Base-by-base conservation (phyloP, 92 coral and sea anemone genomes). In the Plumapathes pennacea region DNA sequence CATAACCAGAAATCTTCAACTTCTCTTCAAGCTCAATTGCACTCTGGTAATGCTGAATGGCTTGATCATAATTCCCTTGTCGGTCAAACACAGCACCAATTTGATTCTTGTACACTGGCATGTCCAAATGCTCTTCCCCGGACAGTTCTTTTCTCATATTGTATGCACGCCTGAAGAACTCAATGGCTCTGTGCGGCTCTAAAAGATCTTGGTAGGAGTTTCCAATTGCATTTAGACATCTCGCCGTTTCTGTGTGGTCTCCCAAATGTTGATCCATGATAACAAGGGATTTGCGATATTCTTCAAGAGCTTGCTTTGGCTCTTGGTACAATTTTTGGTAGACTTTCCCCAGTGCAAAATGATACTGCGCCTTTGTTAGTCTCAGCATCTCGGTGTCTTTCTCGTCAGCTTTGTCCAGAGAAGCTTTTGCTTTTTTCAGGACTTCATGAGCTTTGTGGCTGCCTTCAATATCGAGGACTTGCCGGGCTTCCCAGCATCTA, bases 151-250 rank as follows among this genome's bases (percentile, higher is more conserved):
- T 26, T 13, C 75, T 57, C 86, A 72, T 80, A 3, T 72, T 75
- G 12, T 53, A 51, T 0, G 81, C 81, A 27, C 67, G 34, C 1
- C 50, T 46, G 38, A 65, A 81, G 33, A 18, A 65, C 40, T 58
- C 31, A n/a, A 61, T 32, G 15, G 88, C 77, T 6, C 36, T 42
- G 22, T 67, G 41, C 0, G 41, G 62, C 10, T 74, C 18, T 2
- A 50, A 21, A 2, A 67, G 43, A 4, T 47, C 25, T 58, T 21
- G 57, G 38, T 45, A 64, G 30, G 74, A 79, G 17, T 79, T 79
- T 2, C 86, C 86, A 19, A 79, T 63, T 5, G 62, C 86, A 49
- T 72, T 79, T 8, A 71, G 42, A 25, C 68, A 62, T 27, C 81
- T 50, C 6, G 76, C 64, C 13, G 82, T 81, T 36, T 71, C 79